Percentiles rank a stretch among this genome's conserved stretches.
phyloP scores from a whole-genome alignment of 1,140 invertebrate genomes.

The Antheraea pernyi region DNA sequence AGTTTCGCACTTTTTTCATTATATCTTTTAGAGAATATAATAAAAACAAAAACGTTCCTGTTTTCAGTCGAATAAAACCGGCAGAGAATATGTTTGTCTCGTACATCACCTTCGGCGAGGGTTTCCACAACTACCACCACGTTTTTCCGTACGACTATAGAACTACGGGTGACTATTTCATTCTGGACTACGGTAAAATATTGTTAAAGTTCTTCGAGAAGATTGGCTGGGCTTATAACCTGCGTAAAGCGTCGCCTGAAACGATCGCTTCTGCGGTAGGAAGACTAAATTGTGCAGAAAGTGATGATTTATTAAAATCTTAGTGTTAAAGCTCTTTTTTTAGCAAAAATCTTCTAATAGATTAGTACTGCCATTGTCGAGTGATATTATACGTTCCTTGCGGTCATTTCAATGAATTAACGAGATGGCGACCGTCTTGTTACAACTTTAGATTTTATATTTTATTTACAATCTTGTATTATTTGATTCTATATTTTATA shows the following conservation, averaged over 20 bases:
- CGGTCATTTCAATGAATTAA: too few species aligned
- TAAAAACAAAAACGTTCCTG: too few species aligned
- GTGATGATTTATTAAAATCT: background rate
- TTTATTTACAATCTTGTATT: too few species aligned
- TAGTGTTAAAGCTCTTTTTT: background rate
- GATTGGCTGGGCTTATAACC: constrained; percentile 13
- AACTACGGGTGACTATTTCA: background rate
- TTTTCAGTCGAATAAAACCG: constrained; percentile 6
- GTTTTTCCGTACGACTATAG: constrained; percentile 10
- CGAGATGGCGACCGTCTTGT: too few species aligned
- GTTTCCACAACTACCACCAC: constrained; percentile 16
- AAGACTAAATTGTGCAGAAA: background rate
- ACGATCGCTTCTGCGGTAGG: constrained; percentile 11
- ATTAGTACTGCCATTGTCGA: too few species aligned
- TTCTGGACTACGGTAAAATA: background rate
- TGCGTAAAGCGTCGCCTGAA: background rate
- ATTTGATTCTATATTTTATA: too few species aligned
- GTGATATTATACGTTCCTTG: too few species aligned
- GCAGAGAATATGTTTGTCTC: constrained; percentile 5
- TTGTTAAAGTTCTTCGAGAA: constrained; percentile 10
- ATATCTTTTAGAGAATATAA: too few species aligned
- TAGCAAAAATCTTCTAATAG: background rate
- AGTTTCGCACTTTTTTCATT: too few species aligned
- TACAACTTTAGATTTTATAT: too few species aligned
- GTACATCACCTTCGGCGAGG: constrained; percentile 6